Evolutionary conservation across 2,888 invertebrate genomes (phyloP), one percentile per base, ranked within the genome.

Genomic region (Nasonovia ribisnigri): DNA sequence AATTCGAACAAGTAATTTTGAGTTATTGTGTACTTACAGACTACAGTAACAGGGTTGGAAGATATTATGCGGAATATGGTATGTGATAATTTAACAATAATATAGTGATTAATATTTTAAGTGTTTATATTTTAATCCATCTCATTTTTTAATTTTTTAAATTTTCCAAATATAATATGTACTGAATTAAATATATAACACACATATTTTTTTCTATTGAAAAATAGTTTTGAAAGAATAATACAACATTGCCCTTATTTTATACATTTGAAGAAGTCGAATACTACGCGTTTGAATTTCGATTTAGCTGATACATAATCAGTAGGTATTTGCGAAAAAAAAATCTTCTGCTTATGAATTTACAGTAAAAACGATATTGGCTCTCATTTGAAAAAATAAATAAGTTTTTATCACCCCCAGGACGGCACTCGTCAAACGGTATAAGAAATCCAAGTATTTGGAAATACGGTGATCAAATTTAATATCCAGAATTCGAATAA

Each of bases 241-340:
- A 24, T 10, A 57, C 26, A 46, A 51, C 16, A 51, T 16, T 16
- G 0, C 10, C 3, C n/a, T 67, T 67, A 16, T 1, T 67, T 67
- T n/a, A n/a, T n/a, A n/a, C 0, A n/a, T 67, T n/a, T 67, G n/a
- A n/a, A 67, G 13, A 5, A 67, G 1, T 16, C 5, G 5, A n/a
- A n/a, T 16, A 67, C 4, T 6, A 6, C 36, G 16, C 16, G 2
- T 36, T n/a, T 67, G 6, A 36, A 67, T 67, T 67, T 16, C 36
- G 6, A 67, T 67, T n/a, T 67, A 51, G 16, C 51, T n/a, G n/a
- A 6, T 20, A 36, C 6, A n/a, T n/a, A n/a, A n/a, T n/a, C n/a
- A n/a, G 5, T 36, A 16, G 6, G 36, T 0, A 20, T 36, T 67
- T 67, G 13, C 2, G 11, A 29, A 67, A 60, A 60, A 60, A n/a